Base-by-base conservation (phyloP, 2,113 vertebrate genomes). In the Nymphicus hollandicus region DNA sequence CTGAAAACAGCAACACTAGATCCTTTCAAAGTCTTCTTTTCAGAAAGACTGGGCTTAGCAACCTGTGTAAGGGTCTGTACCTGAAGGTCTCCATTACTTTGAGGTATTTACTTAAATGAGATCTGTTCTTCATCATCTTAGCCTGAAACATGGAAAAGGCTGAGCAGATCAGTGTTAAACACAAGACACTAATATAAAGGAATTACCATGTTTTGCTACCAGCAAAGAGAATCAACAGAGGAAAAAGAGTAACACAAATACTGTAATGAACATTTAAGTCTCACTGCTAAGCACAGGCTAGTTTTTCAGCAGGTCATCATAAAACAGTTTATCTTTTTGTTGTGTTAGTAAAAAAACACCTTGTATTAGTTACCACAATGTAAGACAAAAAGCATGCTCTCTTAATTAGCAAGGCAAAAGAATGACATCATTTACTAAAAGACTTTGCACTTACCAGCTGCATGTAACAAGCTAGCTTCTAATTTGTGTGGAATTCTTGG, bases 401-500 rank as follows among this genome's bases (percentile, higher is more conserved):
- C 23, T 64, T 55, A 84, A 69, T 76, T 24, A 89, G 43, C 37
- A 81, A 61, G 55, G 27, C 31, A 53, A 90, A 37, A 78, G 18
- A 73, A 93, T 6, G 35, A 88, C 15, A 58, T 44, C 11, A 65
- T 53, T 82, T 58, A 91, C 33, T 70, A 71, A 25, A 91, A 65
- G 37, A 50, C 84, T 86, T 86, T 84, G 89, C 52, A 89, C 98
- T 98, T 98, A 99, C 99, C 99, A 97, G 98, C 96, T 49, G 98
- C 98, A 93, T 98, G 98, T 94, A 99, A 98, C 61, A 99, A 98
- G 97, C 98, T 99, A 96, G 99, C 98, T 98, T 99, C 99, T 96
- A 99, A 97, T 97, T 98, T 99, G 96, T 99, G 99, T 72, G 99
- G 99, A 95, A 99, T 97, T 97, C 99, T 98, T 86, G 99, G 98